Evolutionary conservation across 2,888 invertebrate genomes (phyloP).

Genomic region (Andricus quercusramuli): DNA sequence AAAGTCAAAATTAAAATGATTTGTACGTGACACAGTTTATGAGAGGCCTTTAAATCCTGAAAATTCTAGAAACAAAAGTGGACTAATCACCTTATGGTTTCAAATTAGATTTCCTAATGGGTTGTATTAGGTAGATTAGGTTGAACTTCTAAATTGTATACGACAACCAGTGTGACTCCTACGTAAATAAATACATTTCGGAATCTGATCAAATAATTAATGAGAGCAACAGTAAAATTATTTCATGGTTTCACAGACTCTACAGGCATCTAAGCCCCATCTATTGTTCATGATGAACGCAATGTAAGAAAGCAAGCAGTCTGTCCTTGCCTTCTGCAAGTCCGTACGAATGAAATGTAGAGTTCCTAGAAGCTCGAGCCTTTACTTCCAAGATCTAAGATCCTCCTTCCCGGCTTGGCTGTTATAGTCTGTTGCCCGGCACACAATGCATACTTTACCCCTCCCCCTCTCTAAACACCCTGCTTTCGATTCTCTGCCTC

Average conservation of each 20-base stretch:
- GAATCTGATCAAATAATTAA: too few relatives aligned
- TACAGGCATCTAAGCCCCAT: background rate
- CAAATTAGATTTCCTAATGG: too few relatives aligned
- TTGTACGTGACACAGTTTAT: too few relatives aligned
- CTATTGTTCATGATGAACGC: background rate
- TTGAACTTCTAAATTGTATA: background rate
- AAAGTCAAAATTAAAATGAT: too few relatives aligned
- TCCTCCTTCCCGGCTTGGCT: background rate
- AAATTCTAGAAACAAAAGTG: too few relatives aligned
- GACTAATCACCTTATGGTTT: too few relatives aligned
- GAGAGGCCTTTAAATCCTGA: too few relatives aligned
- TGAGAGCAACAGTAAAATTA: background rate
- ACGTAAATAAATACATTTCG: too few relatives aligned
- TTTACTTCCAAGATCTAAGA: background rate
- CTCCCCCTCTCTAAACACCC: background rate
- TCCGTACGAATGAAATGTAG: background rate
- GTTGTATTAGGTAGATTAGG: too few relatives aligned
- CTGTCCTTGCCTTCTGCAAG: background rate
- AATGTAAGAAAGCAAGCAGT: background rate
- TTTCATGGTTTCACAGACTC: background rate
- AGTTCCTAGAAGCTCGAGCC: background rate
- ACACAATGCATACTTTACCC: constrained; percentile 42
- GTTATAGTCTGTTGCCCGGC: constrained; percentile 28
- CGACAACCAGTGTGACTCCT: background rate
- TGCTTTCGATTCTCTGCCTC: constrained; percentile 22